A percentile compares a stretch with the other conserved stretches of the same genome.
phyloP scores from a whole-genome alignment of 2,797 vertebrate genomes.

The Brachyalestes nurse region DNA sequence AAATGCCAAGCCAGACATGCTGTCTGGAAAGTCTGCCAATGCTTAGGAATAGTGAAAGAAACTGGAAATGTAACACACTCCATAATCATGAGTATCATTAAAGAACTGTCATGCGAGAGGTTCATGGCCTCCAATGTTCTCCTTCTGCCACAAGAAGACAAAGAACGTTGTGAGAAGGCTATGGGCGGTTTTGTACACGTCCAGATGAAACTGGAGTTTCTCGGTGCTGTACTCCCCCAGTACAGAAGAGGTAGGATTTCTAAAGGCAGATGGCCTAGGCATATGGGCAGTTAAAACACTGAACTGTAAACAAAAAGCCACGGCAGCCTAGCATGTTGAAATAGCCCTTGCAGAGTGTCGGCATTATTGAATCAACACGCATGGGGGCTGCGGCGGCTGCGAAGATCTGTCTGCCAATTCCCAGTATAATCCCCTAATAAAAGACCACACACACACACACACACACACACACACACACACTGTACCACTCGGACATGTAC shows the following conservation, averaged over 20 bases:
- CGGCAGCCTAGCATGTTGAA: constrained; percentile 36
- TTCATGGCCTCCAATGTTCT: background rate
- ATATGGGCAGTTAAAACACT: constrained; percentile 61
- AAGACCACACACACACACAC: constrained; percentile 2
- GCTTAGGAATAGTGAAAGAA: background rate
- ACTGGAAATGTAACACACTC: background rate
- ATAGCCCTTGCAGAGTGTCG: constrained; percentile 13
- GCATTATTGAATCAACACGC: constrained; percentile 45
- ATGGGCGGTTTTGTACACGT: background rate
- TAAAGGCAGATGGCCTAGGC: constrained; percentile 56
- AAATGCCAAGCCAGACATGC: background rate
- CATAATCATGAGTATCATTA: background rate
- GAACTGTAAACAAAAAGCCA: constrained; percentile 54
- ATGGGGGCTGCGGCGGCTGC: constrained; percentile 3
- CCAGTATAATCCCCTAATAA: constrained; percentile 25
- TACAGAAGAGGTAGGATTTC: constrained; percentile 37
- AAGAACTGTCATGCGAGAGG: background rate
- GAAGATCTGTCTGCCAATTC: constrained; percentile 36
- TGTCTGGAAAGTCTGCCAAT: background rate
- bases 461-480: background rate
- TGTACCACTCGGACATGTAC: background rate
- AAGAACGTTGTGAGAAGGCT: background rate
- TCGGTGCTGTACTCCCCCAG: constrained; percentile 15
- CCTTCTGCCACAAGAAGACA: background rate
- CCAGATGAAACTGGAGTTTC: constrained; percentile 13